A percentile compares a stretch with the other conserved stretches of the same genome.
Evolutionary conservation across 2,888 invertebrate genomes (phyloP).

Genomic region (Pristionchus japonicus): DNA sequence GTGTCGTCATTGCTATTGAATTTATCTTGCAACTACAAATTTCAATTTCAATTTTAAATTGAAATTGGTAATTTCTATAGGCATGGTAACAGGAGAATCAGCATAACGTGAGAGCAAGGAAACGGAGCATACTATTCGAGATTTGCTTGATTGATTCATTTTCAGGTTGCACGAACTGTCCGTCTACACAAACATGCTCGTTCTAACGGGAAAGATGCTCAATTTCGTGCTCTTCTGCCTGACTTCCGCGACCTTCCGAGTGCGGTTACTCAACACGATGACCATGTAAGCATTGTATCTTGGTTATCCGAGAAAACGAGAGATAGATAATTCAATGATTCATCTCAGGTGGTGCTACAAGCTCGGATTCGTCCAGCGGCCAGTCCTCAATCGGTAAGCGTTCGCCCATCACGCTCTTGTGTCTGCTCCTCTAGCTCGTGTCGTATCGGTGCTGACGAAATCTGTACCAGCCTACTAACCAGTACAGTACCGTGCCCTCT

Average conservation of each 20-base stretch:
- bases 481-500: neutral
- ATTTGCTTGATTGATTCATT: neutral
- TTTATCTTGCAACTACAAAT: too few species aligned
- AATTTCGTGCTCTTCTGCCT: conserved; percentile 72
- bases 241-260: conserved; percentile 69
- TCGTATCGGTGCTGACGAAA: neutral
- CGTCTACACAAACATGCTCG: conserved; percentile 58
- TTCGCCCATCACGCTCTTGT: neutral
- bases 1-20: too few species aligned
- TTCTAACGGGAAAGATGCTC: conserved; percentile 68
- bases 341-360: conserved; percentile 40
- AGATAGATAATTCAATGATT: neutral
- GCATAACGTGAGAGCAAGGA: too few species aligned
- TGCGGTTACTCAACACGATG: conserved; percentile 58
- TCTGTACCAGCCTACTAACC: neutral
- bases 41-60: too few species aligned
- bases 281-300: neutral
- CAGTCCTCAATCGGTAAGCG: conserved; percentile 26
- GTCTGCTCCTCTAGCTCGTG: neutral
- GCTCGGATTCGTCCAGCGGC: neutral
- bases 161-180: conserved; percentile 43
- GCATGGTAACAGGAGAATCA: neutral
- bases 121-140: neutral
- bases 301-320: too few species aligned
- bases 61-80: too few species aligned